These are phyloP conservation scores for Barnardius zonarius DNA, from an alignment of 2,113 vertebrate species.

Conservation along the genomic window DNA sequence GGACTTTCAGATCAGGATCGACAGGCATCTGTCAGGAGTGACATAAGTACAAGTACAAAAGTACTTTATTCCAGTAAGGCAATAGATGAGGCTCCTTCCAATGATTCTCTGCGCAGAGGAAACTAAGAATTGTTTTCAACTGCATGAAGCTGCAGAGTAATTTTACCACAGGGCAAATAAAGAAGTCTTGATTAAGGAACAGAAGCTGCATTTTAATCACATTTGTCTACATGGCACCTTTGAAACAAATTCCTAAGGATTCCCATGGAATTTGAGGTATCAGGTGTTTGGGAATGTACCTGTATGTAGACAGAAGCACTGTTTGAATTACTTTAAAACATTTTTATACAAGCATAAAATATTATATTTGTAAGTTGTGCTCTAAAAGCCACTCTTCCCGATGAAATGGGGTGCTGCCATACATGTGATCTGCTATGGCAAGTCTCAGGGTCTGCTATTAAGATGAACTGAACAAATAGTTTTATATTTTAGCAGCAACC, in stretches of 20 bases:
- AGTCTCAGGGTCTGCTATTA: neutral
- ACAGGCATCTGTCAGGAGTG: slow-evolving; percentile 49
- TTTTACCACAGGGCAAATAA: neutral
- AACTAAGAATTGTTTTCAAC: neutral
- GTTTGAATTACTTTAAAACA: neutral
- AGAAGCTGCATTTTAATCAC: neutral
- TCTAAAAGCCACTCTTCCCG: neutral
- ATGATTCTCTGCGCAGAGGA: neutral
- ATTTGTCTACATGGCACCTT: neutral
- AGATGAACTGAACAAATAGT: neutral
- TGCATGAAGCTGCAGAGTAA: neutral
- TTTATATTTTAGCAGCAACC: neutral
- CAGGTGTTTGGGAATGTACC: neutral
- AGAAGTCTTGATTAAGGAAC: neutral
- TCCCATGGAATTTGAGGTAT: neutral
- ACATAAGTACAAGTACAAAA: slow-evolving; percentile 6
- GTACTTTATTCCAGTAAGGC: neutral
- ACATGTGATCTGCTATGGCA: neutral
- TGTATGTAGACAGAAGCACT: neutral
- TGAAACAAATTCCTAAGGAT: neutral
- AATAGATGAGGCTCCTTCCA: neutral
- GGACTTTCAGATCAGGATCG: slow-evolving; percentile 52
- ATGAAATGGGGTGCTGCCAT: neutral
- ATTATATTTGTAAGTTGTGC: neutral
- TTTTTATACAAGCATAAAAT: neutral